phyloP scores from a whole-genome alignment of 1,140 invertebrate genomes.

The Belonocnema kinseyi region DNA sequence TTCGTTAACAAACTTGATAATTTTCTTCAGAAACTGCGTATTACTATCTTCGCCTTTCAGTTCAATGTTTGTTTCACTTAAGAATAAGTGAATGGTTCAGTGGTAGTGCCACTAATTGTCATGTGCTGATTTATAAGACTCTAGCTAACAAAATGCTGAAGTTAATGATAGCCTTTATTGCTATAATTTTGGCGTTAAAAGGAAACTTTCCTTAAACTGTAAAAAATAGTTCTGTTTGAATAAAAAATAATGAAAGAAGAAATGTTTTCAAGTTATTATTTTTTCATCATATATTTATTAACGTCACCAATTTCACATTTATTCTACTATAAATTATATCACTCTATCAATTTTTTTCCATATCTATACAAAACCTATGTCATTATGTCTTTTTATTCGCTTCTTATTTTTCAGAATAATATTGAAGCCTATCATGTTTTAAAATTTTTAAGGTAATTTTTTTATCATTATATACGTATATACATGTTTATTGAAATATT shows the following conservation, averaged over 20 bases:
- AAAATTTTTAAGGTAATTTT: too few species aligned
- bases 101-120: conserved; percentile 2
- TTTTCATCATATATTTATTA: not conserved
- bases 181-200: not conserved
- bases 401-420: too few species aligned
- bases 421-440: too few species aligned
- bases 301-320: not conserved
- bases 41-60: not conserved
- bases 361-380: too few species aligned
- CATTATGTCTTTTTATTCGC: too few species aligned
- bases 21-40: conserved; percentile 11
- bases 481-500: too few species aligned
- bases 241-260: too few species aligned
- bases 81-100: conserved; percentile 1
- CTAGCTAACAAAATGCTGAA: not conserved
- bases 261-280: not conserved
- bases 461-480: too few species aligned
- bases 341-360: too few species aligned
- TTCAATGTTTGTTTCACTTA: conserved; percentile 10
- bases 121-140: not conserved
- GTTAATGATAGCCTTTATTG: not conserved
- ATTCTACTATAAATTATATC: too few species aligned
- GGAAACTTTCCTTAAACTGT: too few species aligned
- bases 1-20: conserved; percentile 24
- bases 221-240: too few species aligned